Base-by-base conservation (phyloP, 2,113 vertebrate genomes). In the Silurus glanis region DNA sequence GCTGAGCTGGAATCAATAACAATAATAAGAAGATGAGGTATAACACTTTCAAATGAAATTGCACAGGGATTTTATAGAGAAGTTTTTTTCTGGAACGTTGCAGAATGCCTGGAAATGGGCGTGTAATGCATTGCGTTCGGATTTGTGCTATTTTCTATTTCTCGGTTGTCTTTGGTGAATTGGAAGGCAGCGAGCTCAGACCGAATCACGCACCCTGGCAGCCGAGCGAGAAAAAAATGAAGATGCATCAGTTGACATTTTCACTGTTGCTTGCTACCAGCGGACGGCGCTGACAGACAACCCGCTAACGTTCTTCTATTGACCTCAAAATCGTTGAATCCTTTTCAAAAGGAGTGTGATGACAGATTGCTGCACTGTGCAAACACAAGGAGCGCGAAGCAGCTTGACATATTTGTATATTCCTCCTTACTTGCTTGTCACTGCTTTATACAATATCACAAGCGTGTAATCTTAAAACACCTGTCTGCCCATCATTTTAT, bases 201-300 rank as follows among this genome's bases (percentile, higher is more conserved):
- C 25, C 14, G 72, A 66, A 45, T 85, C 59, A 21, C 4, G 21
- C 83, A 37, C n/a, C 37, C 55, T 51, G 47, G 80, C 71, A 82
- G 87, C 64, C 85, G 9, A 82, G 83, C 69, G 49, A 87, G 37
- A 37, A 37, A n/a, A 76, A 81, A 87, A 88, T 87, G 85, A 85
- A 90, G 83, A 88, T 87, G 82, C 83, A 85, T 86, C 78, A 84
- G 85, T 62, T 88, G 89, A 88, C 85, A 90, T 88, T 90, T 90
- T 88, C 80, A 10, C 74, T 49, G 75, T 58, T 62, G 85, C 78
- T 55, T 62, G 9, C 78, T 71, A 84, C 82, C 84, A 74, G 85
- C 49, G 45, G 85, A 88, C 87, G 78, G 64, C 80, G 66, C 75
- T 86, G 89, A 89, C 87, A 90, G 89, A 90, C 89, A 89, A 90